phyloP scores from a whole-genome alignment of 1,140 invertebrate genomes.

The Eulimnadia texana region DNA sequence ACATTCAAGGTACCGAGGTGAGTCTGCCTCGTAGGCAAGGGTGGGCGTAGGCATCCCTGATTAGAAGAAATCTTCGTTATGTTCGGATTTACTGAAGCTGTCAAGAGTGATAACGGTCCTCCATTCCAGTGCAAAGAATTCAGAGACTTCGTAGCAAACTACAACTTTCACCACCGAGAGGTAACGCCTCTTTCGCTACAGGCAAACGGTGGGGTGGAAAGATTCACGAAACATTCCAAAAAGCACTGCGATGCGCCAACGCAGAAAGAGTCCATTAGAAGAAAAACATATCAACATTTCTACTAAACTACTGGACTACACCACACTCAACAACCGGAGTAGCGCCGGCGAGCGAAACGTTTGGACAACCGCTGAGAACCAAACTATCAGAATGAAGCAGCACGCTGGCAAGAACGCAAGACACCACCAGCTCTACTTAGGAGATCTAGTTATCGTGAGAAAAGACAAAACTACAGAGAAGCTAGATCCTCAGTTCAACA shows the following conservation, averaged over 20 bases:
- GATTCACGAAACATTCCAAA: conserved; percentile 9
- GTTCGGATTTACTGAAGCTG: conserved; percentile 19
- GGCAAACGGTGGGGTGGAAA: conserved; percentile 7
- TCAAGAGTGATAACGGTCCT: conserved; percentile 23
- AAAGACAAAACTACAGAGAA: not conserved
- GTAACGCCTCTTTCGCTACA: conserved; percentile 7
- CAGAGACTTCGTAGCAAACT: conserved; percentile 18
- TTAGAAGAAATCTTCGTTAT: conserved; percentile 18
- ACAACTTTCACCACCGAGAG: conserved; percentile 3
- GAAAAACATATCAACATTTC: not conserved
- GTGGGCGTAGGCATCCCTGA: too few species aligned
- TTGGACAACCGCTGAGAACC: not conserved
- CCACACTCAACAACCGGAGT: conserved; percentile 1
- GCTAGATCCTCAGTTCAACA: not conserved
- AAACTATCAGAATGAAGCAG: conserved; percentile 1
- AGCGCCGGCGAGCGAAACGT: not conserved
- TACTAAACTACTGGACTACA: conserved; percentile 3
- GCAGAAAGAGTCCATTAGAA: not conserved
- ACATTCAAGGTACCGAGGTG: too few species aligned
- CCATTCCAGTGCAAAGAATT: conserved; percentile 22
- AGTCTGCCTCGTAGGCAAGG: too few species aligned
- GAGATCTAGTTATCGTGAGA: not conserved
- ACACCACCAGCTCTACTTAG: not conserved
- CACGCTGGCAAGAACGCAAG: not conserved
- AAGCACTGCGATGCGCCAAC: not conserved